phyloP scores from a whole-genome alignment of 35 echinoderm and acorn worm species.

The Apostichopus californicus region DNA sequence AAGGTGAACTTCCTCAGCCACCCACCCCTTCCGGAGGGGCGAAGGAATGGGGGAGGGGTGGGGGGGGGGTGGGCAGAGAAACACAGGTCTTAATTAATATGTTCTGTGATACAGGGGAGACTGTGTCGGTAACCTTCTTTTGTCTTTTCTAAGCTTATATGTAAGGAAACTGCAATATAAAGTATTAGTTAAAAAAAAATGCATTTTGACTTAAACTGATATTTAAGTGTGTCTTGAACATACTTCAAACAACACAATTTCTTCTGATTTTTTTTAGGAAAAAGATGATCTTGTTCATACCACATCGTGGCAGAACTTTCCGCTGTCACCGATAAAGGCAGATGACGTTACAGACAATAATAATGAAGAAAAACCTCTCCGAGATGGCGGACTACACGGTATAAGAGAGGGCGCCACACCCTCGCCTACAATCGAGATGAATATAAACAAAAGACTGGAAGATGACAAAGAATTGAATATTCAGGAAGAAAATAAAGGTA shows the following conservation, averaged over 20 bases:
- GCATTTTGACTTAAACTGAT: neutral
- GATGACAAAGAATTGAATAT: neutral
- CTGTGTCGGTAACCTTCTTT: neutral
- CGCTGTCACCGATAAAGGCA: slow-evolving; percentile 23
- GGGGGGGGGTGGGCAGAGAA: too few species aligned
- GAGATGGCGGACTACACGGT: neutral
- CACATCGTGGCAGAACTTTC: slow-evolving; percentile 19
- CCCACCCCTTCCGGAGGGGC: neutral
- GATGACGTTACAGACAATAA: neutral
- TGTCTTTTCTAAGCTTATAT: neutral
- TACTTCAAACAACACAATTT: neutral
- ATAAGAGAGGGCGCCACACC: neutral
- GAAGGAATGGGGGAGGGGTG: too few species aligned
- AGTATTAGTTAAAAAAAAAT: neutral
- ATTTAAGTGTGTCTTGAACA: neutral
- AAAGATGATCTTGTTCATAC: slow-evolving; percentile 16
- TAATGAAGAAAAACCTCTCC: neutral
- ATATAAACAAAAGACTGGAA: neutral
- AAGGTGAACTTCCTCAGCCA: slow-evolving; percentile 18
- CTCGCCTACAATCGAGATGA: neutral
- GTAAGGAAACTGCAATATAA: neutral
- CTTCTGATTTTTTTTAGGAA: slow-evolving; percentile 5
- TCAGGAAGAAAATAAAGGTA: too few species aligned
- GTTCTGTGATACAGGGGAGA: too few species aligned
- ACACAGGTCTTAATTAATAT: too few species aligned